Percentiles rank a stretch among this genome's conserved stretches.
These are phyloP conservation scores for Tetragonula carbonaria DNA, from an alignment of 2,888 invertebrate species.

Conservation along the genomic window DNA sequence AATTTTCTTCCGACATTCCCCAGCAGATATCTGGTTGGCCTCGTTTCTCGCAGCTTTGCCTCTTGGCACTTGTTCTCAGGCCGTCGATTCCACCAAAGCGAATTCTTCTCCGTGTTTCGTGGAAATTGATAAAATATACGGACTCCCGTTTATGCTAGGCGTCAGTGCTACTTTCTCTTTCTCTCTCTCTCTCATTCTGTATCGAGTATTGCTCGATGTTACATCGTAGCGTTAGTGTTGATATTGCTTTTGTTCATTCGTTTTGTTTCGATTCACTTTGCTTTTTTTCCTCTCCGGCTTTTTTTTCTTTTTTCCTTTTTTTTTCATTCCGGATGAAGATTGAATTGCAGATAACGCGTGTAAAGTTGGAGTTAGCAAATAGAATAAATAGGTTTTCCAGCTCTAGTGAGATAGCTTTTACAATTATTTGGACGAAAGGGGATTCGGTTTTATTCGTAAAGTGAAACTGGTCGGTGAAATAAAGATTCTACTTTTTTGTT, in stretches of 20 bases:
- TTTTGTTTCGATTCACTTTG: not conserved
- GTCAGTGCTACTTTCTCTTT: not conserved
- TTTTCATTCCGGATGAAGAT: not conserved
- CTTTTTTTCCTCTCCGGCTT: not conserved
- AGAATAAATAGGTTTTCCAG: not conserved
- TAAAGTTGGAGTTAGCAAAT: not conserved
- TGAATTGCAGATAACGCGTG: conserved; percentile 8
- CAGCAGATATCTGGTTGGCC: conserved; percentile 9
- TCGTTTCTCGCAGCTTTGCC: not conserved
- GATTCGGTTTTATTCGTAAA: not conserved
- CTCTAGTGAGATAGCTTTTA: not conserved
- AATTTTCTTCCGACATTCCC: not conserved
- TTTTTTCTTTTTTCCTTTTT: not conserved
- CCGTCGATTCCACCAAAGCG: not conserved
- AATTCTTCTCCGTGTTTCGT: conserved; percentile 2
- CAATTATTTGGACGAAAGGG: not conserved
- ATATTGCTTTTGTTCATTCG: not conserved
- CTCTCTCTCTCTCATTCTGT: too few species aligned
- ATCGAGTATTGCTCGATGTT: not conserved
- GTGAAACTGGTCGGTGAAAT: not conserved
- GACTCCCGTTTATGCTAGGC: not conserved
- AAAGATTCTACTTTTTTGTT: not conserved
- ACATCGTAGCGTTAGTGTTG: not conserved
- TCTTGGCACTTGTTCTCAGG: conserved; percentile 5
- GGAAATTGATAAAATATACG: conserved; percentile 5